Conservation (phyloP, 1,140 invertebrate genomes). For the Ptiloglossa arizonensis region DNA sequence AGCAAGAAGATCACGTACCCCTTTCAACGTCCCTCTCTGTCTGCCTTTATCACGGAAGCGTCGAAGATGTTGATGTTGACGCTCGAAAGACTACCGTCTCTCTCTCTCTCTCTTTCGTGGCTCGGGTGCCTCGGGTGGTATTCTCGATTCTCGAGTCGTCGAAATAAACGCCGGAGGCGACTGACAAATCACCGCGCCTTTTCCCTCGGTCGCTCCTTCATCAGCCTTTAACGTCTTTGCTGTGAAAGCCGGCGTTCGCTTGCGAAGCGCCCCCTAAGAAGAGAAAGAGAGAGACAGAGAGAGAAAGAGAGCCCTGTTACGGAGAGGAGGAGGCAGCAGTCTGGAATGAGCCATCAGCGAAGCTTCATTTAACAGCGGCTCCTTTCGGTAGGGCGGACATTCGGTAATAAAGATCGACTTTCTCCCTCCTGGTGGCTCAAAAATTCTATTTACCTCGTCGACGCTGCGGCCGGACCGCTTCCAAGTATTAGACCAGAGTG, state of each 20-base stretch:
- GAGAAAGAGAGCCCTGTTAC: no score
- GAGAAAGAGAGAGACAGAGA: no score
- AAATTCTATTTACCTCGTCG: not conserved
- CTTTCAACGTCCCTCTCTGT: not conserved
- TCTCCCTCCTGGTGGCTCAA: not conserved
- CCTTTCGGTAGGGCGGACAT: not conserved
- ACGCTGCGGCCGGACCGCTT: not conserved
- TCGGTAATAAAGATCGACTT: slow-evolving; percentile 13
- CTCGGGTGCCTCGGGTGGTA: not conserved
- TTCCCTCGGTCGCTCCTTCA: not conserved
- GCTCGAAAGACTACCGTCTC: slow-evolving; percentile 3
- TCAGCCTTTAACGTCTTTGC: not conserved
- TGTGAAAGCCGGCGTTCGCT: not conserved
- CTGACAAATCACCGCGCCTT: slow-evolving; percentile 26
- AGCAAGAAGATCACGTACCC: not conserved
- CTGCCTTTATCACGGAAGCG: not conserved
- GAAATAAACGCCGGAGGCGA: slow-evolving; percentile 2
- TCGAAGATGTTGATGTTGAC: not conserved
- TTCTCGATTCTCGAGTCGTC: not conserved
- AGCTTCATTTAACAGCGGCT: slow-evolving; percentile 4
- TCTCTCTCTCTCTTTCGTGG: not conserved
- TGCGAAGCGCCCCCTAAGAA: not conserved
- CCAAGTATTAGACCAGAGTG: not conserved
- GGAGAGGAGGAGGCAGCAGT: not conserved
- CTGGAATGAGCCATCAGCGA: slow-evolving; percentile 2